Base-by-base conservation (phyloP, 2,113 vertebrate species). In the Setophaga petechia region DNA sequence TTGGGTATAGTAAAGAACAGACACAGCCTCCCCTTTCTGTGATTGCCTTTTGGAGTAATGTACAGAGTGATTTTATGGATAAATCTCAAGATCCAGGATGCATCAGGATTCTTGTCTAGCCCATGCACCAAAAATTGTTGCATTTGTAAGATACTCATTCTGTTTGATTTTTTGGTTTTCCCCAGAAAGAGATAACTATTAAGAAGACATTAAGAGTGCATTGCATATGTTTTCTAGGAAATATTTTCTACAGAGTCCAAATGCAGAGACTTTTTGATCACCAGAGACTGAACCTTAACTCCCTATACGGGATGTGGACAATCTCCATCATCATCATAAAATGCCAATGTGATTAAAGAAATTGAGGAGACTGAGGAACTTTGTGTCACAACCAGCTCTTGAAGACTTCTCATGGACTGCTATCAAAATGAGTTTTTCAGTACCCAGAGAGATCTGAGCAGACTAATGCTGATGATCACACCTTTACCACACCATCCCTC, bases 261-360 rank as follows among this genome's bases (percentile, higher is more conserved):
- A 71, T 54, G 4, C 25, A 63, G 31, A 72, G 57, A 41, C 17
- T 21, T 90, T 90, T 75, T 44, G 65, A 55, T 49, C 28, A 54
- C 16, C 0, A 0, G 23, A 61, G 16, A 30, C 37, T 62, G 23
- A 9, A 43, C 3, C 3, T 3, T 39, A 20, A 37, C 23, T 73
- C 33, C 30, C 15, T 58, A 41, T 28, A 43, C 4, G 20, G 24
- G 28, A 67, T 72, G 28, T 5, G 71, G 51, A 22, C 15, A 46
- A 17, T 52, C 23, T 74, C 3, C 5, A 10, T 81, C 61, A 62
- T 25, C 28, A 59, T 67, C 39, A 59, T 25, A 59, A 71, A 25
- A 5, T 30, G 11, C 13, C 13, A 67, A 5, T 28, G 7, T 31
- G 39, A 63, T 72, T 12, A 33, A n/a, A 43, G 67, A 71, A 79